Base-by-base conservation (phyloP, 2,888 invertebrate genomes). In the Ophioninae sp. region DNA sequence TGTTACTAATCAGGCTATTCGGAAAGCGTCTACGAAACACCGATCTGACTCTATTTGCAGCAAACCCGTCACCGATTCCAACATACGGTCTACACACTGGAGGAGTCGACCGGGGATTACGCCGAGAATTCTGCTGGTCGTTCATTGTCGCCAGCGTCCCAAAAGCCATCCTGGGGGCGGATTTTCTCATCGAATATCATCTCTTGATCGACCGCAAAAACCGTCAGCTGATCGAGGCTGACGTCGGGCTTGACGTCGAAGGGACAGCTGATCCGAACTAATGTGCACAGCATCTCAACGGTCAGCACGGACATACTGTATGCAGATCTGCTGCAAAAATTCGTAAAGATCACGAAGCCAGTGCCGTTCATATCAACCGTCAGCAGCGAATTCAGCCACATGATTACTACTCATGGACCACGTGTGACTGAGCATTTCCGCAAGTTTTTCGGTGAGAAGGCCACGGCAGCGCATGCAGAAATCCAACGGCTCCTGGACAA, bases 41-140 rank as follows among this genome's bases (percentile, higher is more conserved):
- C 8, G 37, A 78, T 13, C 57, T 85, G 0, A 70, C 50, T 30
- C 69, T 85, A 0, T 84, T 61, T 37, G 84, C 86, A 72, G 85
- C 85, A 30, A 85, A 85, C n/a, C 41, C 30, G 0, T 37, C 80
- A 7, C 23, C 13, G 17, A 86, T 86, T 8, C n/a, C 30, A 1
- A 83, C 85, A 0, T 81, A 76, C 41, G 85, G 86, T 0, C 59
- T 68, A 6, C 30, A 41, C 7, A 20, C 17, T 3, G 8, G 82
- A 0, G 37, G 44, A 1, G 13, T 85, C 7, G 75, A 86, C 21
- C 69, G 85, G n/a, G 67, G 81, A 81, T 85, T 86, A 70, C 86
- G 86, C 1, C 68, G 83, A 50, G 23, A 65, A 6, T 68, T 73
- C 67, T 44, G 67, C 20, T 79, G 79, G 79, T 1, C 21, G 0